Evolutionary conservation across 2,888 invertebrate genomes (phyloP), one percentile per base, ranked within the genome.

Genomic region (Stenolophus ochropezus): DNA sequence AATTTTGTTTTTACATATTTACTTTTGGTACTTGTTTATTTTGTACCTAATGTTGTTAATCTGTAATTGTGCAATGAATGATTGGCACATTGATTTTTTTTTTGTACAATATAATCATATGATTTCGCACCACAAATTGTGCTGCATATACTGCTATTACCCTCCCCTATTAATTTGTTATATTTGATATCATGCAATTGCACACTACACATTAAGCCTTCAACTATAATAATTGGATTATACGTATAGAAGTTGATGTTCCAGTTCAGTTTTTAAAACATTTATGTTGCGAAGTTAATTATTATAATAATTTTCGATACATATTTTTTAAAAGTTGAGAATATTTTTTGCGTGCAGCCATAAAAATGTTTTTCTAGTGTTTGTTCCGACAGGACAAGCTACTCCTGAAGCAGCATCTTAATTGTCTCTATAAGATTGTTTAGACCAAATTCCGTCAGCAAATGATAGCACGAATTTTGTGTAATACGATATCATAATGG

Each of bases 341-440:
- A 65, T 25, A 65, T 65, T 65, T 25, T 25, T 65, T 65, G 23
- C 65, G 23, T 65, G 20, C 53, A 56, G 18, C 53, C 53, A 56
- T 58, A 58, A n/a, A 58, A 21, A 58, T 6, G 23, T n/a, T 69
- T 69, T 69, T 33, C 69, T 33, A 47, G 69, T 69, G 21, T 74
- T 74, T 74, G 74, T 20, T 23, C 74, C 74, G 23, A 74, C 74
- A 69, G 33, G 27, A 69, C 69, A 69, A 74, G 51, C 74, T 23
- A 42, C 42, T 69, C 74, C 74, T 20, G 47, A 49, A 51, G 47
- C 47, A 49, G 74, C 20, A 21, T 74, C 49, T 49, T 74, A 42
- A 49, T 49, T 49, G 6, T 49, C 74, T 49, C 21, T 49, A 49
- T 49, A 69, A 69, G 47, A 33, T 69, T 18, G n/a, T 27, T 69